phyloP scores from a whole-genome alignment of 1,140 invertebrate species.

The Aphelenchoides fujianensis region DNA sequence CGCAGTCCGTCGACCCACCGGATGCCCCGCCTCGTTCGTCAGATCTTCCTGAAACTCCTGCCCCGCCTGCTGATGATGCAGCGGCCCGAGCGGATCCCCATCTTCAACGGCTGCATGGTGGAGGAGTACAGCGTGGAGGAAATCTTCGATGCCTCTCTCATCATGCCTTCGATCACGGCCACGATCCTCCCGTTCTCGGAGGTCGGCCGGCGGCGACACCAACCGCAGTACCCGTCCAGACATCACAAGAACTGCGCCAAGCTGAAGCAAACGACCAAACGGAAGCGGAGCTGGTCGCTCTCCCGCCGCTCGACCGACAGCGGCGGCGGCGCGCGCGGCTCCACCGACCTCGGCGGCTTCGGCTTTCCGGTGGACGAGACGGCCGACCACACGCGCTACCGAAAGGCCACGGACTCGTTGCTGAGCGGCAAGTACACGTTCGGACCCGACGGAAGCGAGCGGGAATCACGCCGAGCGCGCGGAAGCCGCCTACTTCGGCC shows the following conservation, averaged over 20 bases:
- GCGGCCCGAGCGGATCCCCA: slow-evolving; percentile 56
- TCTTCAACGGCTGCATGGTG: slow-evolving; percentile 70
- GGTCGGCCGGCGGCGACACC: slow-evolving; percentile 28
- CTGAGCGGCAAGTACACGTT: neutral
- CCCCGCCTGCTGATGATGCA: slow-evolving; percentile 66
- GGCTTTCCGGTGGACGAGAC: neutral
- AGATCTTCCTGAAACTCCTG: slow-evolving; percentile 85
- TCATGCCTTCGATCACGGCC: slow-evolving; percentile 59
- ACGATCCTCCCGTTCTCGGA: slow-evolving; percentile 55
- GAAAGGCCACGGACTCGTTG: neutral
- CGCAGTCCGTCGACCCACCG: slow-evolving; percentile 79
- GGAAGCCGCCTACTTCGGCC: slow-evolving; percentile 79
- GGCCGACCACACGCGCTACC: neutral
- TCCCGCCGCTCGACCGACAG: neutral
- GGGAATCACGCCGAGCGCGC: slow-evolving; percentile 77
- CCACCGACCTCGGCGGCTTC: neutral
- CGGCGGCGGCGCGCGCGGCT: neutral
- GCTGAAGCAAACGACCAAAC: slow-evolving; percentile 31
- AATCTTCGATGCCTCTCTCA: slow-evolving; percentile 57
- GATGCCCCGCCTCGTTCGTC: slow-evolving; percentile 89
- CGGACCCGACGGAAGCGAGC: slow-evolving; percentile 7
- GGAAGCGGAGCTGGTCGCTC: slow-evolving; percentile 23
- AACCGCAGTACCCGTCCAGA: slow-evolving; percentile 21
- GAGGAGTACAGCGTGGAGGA: slow-evolving; percentile 58
- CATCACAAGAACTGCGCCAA: slow-evolving; percentile 47